Evolutionary conservation across 2,888 invertebrate species (phyloP), one percentile per base, ranked within the genome.

Genomic region (Hypercompe scribonia): DNA sequence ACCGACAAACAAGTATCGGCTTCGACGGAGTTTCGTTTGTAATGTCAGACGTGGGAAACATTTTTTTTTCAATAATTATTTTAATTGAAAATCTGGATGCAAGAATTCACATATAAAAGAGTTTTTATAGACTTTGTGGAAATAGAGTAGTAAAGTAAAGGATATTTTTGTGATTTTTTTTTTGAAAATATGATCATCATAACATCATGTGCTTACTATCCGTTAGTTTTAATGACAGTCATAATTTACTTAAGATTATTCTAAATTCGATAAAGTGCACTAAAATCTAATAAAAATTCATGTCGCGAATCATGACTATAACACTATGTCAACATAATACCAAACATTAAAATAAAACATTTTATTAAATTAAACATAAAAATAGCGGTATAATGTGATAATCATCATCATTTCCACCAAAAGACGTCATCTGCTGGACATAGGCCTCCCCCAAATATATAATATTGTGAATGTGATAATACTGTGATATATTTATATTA

Each of bases 1-100:
- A 81, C 89, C 88, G 90, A 94, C 94, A 94, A 94, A 93, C 92
- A 91, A 88, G 90, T 89, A 90, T 91, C 84, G 89, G 89, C 89
- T 89, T 92, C 91, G 89, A 88, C 86, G 89, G 91, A 89, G 91
- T 92, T 91, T 92, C 88, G 89, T 89, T 88, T 87, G 89, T 90
- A 90, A 90, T 89, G 85, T 75, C 89, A 90, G 90, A 90, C 88
- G 90, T 88, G 86, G 87, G 87, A 86, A 92, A 91, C 88, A 82
- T 88, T 90, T 89, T 89, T 80, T 82, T 72, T 70, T 74, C 33
- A 71, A 46, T 31, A 36, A 58, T 73, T 61, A 36, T 50, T 65
- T 67, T 42, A 69, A 66, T 68, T 73, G 46, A 70, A 68, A 34
- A n/a, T 50, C 66, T 24, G 21, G 31, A 66, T 18, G 4, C 7